A percentile compares a stretch with the other conserved stretches of the same genome.
Evolutionary conservation across 2,797 vertebrate species (phyloP).

Genomic region (Tamandua tetradactyla): DNA sequence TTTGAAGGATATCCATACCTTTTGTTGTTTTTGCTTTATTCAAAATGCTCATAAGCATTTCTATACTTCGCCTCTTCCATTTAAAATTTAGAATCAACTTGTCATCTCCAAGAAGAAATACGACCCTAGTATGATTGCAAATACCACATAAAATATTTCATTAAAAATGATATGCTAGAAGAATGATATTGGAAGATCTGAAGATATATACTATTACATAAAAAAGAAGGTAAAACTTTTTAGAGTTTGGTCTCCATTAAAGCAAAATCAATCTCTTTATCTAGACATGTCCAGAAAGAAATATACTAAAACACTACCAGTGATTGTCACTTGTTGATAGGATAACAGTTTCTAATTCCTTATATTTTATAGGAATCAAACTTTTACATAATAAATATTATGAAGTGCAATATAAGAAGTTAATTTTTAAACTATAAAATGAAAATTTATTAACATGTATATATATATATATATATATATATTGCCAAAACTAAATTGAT

Average conservation of each 20-base stretch:
- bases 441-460: neutral
- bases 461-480: neutral
- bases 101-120: neutral
- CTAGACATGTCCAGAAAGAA: neutral
- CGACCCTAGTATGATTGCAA: neutral
- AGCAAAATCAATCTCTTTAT: slow-evolving; percentile 24
- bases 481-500: neutral
- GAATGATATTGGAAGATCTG: neutral
- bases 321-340: neutral
- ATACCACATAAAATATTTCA: neutral
- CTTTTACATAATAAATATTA: neutral
- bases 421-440: slow-evolving; percentile 4
- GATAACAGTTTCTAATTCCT: neutral
- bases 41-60: neutral
- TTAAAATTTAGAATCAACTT: slow-evolving; percentile 26
- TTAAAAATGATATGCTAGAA: neutral
- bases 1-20: too few species aligned
- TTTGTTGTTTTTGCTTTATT: neutral
- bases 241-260: neutral
- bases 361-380: slow-evolving; percentile 1
- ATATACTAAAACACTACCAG: neutral
- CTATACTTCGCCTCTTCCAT: neutral
- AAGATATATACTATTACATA: neutral
- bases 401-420: neutral
- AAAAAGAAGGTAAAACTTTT: neutral